Conservation (phyloP, 2,888 invertebrate species). For the Thumatha senex region DNA sequence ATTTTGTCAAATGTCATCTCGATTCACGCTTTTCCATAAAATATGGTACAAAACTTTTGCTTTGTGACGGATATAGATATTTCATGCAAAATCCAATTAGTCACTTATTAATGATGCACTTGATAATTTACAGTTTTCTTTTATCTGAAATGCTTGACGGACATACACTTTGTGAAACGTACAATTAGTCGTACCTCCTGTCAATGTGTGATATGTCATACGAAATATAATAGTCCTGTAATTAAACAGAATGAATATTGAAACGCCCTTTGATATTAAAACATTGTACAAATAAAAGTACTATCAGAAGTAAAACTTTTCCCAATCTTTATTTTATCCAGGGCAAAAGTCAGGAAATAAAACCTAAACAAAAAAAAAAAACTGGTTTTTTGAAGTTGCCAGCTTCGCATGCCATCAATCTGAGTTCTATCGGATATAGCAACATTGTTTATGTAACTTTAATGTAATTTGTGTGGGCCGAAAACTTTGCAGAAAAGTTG, state of each 20-base stretch:
- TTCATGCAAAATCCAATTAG: too few species aligned
- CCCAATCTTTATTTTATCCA: not conserved
- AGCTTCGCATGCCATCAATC: not conserved
- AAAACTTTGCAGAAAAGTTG: too few species aligned
- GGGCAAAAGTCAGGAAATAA: too few species aligned
- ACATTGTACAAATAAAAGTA: not conserved
- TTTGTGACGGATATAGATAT: too few species aligned
- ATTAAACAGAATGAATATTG: constrained; percentile 21
- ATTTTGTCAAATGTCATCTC: too few species aligned
- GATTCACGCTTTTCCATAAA: too few species aligned
- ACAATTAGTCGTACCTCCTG: constrained; percentile 3
- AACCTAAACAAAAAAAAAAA: too few species aligned
- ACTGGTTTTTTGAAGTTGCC: not conserved
- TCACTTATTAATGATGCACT: not conserved
- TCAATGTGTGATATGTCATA: constrained; percentile 8
- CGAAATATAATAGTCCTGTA: constrained; percentile 16
- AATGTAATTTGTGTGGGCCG: too few species aligned
- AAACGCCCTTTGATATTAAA: not conserved
- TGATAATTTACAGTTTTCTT: not conserved
- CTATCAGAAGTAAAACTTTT: not conserved
- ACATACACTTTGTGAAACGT: not conserved
- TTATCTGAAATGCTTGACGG: not conserved
- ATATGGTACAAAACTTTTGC: too few species aligned
- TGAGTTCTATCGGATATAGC: not conserved
- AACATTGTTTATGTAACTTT: too few species aligned